Percentiles rank a stretch among this genome's conserved stretches.
phyloP scores from a whole-genome alignment of 2,888 invertebrate genomes.

The Adelphocoris suturalis region DNA sequence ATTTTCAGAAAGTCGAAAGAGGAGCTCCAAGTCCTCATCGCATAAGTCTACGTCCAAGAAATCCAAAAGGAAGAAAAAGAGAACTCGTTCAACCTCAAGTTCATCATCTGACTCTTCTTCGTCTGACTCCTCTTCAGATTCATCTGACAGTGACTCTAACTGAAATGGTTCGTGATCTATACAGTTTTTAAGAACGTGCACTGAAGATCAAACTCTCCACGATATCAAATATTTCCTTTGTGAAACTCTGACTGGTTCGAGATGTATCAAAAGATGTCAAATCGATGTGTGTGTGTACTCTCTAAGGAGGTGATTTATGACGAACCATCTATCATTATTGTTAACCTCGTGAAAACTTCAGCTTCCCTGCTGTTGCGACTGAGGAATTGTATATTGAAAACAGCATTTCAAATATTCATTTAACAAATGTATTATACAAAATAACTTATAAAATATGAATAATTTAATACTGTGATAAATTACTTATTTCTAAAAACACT shows the following conservation, averaged over 20 bases:
- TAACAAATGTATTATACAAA: slow-evolving; percentile 33
- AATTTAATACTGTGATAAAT: slow-evolving; percentile 46
- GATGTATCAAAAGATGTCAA: too few relatives aligned
- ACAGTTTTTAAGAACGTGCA: not conserved
- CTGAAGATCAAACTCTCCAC: too few relatives aligned
- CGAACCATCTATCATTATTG: too few relatives aligned
- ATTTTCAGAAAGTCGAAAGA: slow-evolving; percentile 10
- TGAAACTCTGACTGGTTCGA: too few relatives aligned
- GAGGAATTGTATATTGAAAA: not conserved
- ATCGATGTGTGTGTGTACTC: too few relatives aligned
- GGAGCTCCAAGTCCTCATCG: not conserved
- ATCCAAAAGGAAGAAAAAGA: slow-evolving; percentile 16
- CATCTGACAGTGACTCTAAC: not conserved
- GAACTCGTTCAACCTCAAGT: not conserved
- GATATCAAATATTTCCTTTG: too few relatives aligned
- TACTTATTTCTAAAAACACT: slow-evolving; percentile 10
- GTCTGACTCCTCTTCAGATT: slow-evolving; percentile 15
- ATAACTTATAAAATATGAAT: slow-evolving; percentile 25
- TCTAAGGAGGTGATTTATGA: too few relatives aligned
- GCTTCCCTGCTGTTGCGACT: not conserved
- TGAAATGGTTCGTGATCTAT: not conserved
- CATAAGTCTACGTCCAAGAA: not conserved
- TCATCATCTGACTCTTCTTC: slow-evolving; percentile 29
- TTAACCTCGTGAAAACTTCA: too few relatives aligned
- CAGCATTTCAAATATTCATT: not conserved